These are phyloP conservation scores for Varecia variegata DNA, from an alignment of 2,797 vertebrate genomes.

Conservation along the genomic window DNA sequence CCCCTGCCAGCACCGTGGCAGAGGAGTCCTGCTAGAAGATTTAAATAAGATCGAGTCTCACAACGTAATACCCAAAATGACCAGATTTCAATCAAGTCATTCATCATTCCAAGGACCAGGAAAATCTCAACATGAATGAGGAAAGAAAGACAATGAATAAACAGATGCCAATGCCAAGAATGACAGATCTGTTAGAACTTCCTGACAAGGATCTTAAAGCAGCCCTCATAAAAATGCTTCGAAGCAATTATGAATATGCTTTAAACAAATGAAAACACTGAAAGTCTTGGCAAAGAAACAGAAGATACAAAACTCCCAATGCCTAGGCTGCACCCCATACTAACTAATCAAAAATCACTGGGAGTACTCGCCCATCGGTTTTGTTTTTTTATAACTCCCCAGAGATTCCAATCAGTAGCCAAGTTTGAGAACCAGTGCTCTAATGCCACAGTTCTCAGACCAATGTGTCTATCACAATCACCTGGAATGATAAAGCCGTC, in stretches of 20 bases:
- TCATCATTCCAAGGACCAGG: neutral
- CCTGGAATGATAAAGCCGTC: neutral
- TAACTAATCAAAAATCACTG: neutral
- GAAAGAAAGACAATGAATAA: constrained; percentile 9
- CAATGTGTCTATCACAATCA: neutral
- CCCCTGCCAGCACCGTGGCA: fast-evolving
- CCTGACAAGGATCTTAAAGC: neutral
- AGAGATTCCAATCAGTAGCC: neutral
- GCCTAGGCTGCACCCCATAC: neutral
- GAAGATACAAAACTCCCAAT: neutral
- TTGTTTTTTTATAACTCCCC: neutral
- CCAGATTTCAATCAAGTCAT: neutral
- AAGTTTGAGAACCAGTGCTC: neutral
- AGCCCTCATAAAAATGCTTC: neutral
- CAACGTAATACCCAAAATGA: neutral
- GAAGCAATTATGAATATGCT: neutral
- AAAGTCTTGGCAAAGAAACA: constrained; percentile 14
- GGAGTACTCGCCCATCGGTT: neutral
- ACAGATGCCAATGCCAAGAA: neutral
- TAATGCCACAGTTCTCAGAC: neutral
- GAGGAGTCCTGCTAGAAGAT: neutral
- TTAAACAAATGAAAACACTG: neutral
- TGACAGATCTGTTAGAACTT: neutral
- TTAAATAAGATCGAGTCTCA: neutral
- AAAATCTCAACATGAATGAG: neutral